Evolutionary conservation across 1,140 invertebrate genomes (phyloP), one percentile per base, ranked within the genome.

Genomic region (Homarus americanus): DNA sequence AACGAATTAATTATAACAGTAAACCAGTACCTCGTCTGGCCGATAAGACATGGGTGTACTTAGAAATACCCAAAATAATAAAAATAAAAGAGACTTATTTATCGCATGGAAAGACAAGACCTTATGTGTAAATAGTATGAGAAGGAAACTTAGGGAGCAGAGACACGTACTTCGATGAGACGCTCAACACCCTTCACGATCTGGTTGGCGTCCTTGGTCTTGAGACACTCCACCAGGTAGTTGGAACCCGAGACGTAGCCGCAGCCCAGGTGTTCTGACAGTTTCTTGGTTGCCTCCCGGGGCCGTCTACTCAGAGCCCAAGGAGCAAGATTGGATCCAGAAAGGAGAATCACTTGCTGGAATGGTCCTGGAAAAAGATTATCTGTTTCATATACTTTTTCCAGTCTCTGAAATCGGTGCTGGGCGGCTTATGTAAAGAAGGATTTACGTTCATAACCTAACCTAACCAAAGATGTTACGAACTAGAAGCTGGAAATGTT

Each of bases 131-230:
- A 69, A 28, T 69, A 69, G 63, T 4, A 28, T 69, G 24, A 32
- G 63, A 32, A 69, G 63, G n/a, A 9, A 28, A 58, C 24, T 15
- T 12, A 58, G 24, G 10, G 24, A 17, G 17, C 10, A 49, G 44
- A 49, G 44, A 17, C 9, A 17, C 63, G 4, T 12, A 32, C 63
- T 72, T 90, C 87, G 15, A 90, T 63, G 1, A 90, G 72, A 10
- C 87, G 34, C 80, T 90, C 87, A n/a, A 90, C 87, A 1, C 72
- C 80, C 80, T 90, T 83, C 32, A 90, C 82, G 28, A 90, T 90
- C 69, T 90, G 87, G 44, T 83, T 63, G 15, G 34, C 72, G n/a
- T 90, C 49, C 80, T 83, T 90, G 17, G 12, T 75, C 80, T 1
- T n/a, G 34, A 90, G 69, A 24, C 87, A 90, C 5, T 75, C 66